Evolutionary conservation across 2,113 vertebrate species (phyloP).

Genomic region (Ia io): DNA sequence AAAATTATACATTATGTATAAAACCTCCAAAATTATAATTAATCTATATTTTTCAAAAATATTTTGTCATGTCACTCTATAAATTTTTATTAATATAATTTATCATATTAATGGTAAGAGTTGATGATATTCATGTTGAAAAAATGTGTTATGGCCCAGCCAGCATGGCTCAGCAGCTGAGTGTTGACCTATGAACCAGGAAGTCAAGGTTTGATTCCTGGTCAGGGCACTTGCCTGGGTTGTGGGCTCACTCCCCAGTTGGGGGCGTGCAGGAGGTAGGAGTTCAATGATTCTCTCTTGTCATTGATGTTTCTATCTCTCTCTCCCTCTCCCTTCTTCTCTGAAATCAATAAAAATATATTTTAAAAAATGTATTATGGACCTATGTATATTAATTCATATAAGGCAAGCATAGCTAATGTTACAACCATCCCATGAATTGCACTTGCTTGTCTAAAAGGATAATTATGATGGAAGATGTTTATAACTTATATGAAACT

Average conservation of each 20-base stretch:
- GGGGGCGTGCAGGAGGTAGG: too few species aligned
- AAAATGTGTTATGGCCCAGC: background rate
- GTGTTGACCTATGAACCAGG: too few species aligned
- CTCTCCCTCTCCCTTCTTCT: too few species aligned
- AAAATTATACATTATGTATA: background rate
- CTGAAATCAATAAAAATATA: too few species aligned
- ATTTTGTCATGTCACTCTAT: background rate
- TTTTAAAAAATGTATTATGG: background rate
- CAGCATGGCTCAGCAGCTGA: too few species aligned
- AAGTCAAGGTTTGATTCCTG: too few species aligned
- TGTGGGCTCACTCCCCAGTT: too few species aligned
- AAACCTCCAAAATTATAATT: background rate
- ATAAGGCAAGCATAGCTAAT: background rate
- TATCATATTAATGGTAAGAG: background rate
- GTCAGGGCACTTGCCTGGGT: too few species aligned
- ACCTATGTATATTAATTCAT: background rate
- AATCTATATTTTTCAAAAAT: background rate
- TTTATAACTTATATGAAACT: slow-evolving; percentile 2
- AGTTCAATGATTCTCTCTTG: too few species aligned
- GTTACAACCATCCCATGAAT: background rate
- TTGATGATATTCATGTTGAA: background rate
- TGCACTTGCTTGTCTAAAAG: background rate
- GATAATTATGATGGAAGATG: background rate
- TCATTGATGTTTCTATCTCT: too few species aligned
- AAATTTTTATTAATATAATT: background rate